A percentile compares a stretch with the other conserved stretches of the same genome.
These are phyloP conservation scores for Nycticebus coucang DNA, from an alignment of 2,113 vertebrate genomes.

Conservation along the genomic window DNA sequence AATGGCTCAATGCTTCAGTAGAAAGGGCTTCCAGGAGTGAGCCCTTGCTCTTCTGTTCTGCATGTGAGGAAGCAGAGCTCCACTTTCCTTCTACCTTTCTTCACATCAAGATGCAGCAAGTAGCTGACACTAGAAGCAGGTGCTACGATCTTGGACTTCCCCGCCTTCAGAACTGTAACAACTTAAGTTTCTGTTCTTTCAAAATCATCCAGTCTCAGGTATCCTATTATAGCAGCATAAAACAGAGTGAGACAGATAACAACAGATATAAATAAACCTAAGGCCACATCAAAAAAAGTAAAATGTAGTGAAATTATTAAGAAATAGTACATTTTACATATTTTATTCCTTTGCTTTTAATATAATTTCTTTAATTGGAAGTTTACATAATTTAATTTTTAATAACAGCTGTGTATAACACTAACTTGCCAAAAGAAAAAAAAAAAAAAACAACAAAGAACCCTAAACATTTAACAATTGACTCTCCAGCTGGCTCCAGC, in stretches of 20 bases:
- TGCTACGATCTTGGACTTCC: not conserved
- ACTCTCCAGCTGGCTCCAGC: not conserved
- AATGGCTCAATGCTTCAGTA: not conserved
- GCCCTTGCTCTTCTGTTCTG: not conserved
- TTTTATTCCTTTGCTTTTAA: constrained; percentile 18
- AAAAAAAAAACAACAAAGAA: not conserved
- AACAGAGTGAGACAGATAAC: not conserved
- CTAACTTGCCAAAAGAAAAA: not conserved
- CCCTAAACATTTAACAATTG: constrained; percentile 2
- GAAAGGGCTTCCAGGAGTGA: not conserved
- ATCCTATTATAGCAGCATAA: not conserved
- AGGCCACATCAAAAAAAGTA: not conserved
- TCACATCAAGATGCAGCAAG: not conserved
- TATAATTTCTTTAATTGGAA: not conserved
- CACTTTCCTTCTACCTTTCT: not conserved
- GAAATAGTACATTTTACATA: not conserved
- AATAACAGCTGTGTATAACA: not conserved
- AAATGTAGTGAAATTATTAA: not conserved
- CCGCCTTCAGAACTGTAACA: not conserved
- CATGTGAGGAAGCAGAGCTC: not conserved
- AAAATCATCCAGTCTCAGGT: not conserved
- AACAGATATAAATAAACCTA: not conserved
- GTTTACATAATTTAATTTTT: constrained; percentile 42
- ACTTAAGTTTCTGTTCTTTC: not conserved
- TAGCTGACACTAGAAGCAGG: not conserved